These are phyloP conservation scores for Saccostrea echinata DNA, from an alignment of 1,140 invertebrate genomes.

Conservation along the genomic window DNA sequence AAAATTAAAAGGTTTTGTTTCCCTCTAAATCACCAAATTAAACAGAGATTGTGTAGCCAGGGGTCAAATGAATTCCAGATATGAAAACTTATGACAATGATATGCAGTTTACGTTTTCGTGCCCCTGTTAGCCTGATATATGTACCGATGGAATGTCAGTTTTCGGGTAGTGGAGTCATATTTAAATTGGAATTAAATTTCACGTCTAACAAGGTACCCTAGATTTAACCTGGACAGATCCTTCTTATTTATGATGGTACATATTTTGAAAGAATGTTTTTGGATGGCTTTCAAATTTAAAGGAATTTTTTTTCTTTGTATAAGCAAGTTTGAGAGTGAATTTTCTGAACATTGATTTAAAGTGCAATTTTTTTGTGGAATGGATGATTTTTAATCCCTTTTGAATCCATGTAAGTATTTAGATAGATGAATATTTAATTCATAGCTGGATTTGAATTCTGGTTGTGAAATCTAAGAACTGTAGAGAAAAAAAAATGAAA, in stretches of 20 bases:
- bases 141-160: background rate
- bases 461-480: background rate
- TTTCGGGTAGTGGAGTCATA: background rate
- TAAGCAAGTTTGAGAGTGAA: slow-evolving; percentile 21
- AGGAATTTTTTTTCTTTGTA: background rate
- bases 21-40: slow-evolving; percentile 5
- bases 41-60: background rate
- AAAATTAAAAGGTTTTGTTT: background rate
- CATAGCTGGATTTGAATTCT: background rate
- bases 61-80: background rate
- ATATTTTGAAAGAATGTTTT: slow-evolving; percentile 2
- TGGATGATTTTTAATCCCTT: background rate
- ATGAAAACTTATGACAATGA: background rate
- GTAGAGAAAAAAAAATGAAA: background rate
- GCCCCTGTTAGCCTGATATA: background rate
- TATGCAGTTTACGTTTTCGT: background rate
- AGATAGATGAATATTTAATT: background rate
- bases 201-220: background rate
- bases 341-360: slow-evolving; percentile 1
- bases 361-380: background rate
- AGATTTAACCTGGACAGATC: slow-evolving; percentile 10
- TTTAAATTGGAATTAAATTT: slow-evolving; percentile 34
- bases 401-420: slow-evolving; percentile 1
- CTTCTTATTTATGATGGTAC: background rate
- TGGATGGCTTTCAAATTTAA: slow-evolving; percentile 32